These are phyloP conservation scores for Pipistrellus kuhlii DNA, from an alignment of 2,797 vertebrate species.

Conservation along the genomic window DNA sequence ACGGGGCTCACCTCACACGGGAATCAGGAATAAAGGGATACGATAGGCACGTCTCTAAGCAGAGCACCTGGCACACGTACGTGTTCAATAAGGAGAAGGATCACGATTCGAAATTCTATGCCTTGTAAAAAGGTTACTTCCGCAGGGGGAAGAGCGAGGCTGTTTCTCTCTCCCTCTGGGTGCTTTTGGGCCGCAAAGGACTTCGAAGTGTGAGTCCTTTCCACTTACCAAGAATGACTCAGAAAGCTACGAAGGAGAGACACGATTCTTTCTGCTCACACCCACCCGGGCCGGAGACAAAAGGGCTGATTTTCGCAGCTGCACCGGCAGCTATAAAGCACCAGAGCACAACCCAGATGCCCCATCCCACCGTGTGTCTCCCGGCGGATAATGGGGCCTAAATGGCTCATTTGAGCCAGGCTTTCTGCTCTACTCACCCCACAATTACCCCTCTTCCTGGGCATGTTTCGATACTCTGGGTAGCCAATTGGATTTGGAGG, in stretches of 20 bases:
- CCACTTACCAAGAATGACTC: background rate
- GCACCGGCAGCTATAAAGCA: constrained; percentile 66
- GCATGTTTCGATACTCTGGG: constrained; percentile 48
- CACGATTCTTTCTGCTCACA: background rate
- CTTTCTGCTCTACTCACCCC: constrained; percentile 57
- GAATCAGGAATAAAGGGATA: background rate
- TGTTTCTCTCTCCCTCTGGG: background rate
- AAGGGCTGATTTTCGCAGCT: constrained; percentile 78
- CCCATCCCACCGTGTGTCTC: background rate
- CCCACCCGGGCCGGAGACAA: constrained; percentile 66
- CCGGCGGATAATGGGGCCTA: constrained; percentile 1
- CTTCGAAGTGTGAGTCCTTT: constrained; percentile 49
- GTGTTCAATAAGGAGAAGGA: background rate
- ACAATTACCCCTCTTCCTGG: constrained; percentile 75
- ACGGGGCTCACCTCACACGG: background rate
- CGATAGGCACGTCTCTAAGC: background rate
- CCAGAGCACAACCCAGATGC: constrained; percentile 31
- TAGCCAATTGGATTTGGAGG: constrained; percentile 78
- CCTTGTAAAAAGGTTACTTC: background rate
- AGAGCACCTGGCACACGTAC: background rate
- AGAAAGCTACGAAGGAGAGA: constrained; percentile 28
- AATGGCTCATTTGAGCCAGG: constrained; percentile 68
- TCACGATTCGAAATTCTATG: background rate
- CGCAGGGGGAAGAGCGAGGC: background rate
- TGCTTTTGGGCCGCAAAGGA: background rate